A percentile compares a stretch with the other conserved stretches of the same genome.
Evolutionary conservation across 1,140 invertebrate species (phyloP).

Genomic region (Drosophila ananassae): DNA sequence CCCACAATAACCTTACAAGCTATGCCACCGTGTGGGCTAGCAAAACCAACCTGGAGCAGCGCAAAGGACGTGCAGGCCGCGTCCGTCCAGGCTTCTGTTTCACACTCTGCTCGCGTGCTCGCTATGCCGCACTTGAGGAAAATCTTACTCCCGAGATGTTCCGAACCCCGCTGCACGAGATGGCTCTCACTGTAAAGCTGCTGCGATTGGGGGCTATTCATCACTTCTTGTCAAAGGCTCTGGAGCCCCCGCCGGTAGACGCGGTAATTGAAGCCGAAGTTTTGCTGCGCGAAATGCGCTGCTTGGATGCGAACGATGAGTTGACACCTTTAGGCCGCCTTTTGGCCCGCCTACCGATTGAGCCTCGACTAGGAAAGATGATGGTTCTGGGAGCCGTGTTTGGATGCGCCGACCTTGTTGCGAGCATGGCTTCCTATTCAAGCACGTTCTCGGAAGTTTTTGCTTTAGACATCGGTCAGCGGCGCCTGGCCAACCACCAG

Average conservation of each 20-base stretch:
- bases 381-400: conserved; percentile 95
- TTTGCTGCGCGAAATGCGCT: conserved; percentile 91
- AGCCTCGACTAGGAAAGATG: conserved; percentile 97
- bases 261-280: conserved; percentile 96
- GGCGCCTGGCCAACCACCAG: conserved; percentile 90
- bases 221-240: conserved; percentile 96
- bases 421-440: conserved; percentile 97
- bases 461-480: conserved; percentile 87
- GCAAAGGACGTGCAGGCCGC: conserved; percentile 94
- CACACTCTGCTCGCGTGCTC: conserved; percentile 91
- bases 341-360: conserved; percentile 95
- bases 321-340: conserved; percentile 95
- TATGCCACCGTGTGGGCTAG: conserved; percentile 97
- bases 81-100: conserved; percentile 95
- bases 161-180: conserved; percentile 96
- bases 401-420: conserved; percentile 93
- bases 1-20: conserved; percentile 97
- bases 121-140: conserved; percentile 92
- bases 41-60: conserved; percentile 95
- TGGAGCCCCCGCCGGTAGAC: conserved; percentile 96
- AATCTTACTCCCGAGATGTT: conserved; percentile 98
- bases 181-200: conserved; percentile 91
- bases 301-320: conserved; percentile 92
- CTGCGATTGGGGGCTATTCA: conserved; percentile 95
- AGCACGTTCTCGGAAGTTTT: conserved; percentile 97